Conservation (phyloP, 2,888 invertebrate species). For the Strigamia maritima region DNA sequence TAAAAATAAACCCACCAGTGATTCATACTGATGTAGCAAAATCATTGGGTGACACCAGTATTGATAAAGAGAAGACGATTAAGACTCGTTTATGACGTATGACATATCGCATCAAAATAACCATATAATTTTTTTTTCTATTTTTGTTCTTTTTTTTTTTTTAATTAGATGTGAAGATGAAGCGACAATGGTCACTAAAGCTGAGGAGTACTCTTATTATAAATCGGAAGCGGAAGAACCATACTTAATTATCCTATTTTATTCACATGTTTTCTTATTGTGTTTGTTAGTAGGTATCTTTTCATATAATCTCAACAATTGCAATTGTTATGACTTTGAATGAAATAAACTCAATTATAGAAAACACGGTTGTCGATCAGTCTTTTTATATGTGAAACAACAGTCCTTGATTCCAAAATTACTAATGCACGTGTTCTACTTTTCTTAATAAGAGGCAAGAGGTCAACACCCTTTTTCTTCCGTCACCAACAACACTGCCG, state of each 20-base stretch:
- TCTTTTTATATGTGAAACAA: not conserved
- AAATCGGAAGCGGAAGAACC: not conserved
- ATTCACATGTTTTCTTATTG: too few species aligned
- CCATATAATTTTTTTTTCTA: not conserved
- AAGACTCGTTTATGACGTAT: not conserved
- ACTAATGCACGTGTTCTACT: constrained; percentile 25
- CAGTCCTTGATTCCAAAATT: constrained; percentile 15
- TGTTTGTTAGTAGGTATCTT: too few species aligned
- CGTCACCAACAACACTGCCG: constrained; percentile 21
- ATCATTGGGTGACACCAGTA: not conserved
- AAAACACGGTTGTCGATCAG: not conserved
- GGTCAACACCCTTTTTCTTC: constrained; percentile 24
- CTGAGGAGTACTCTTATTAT: not conserved
- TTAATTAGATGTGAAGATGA: not conserved
- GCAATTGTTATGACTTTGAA: not conserved
- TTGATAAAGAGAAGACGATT: not conserved
- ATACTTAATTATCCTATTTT: too few species aligned
- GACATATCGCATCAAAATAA: not conserved
- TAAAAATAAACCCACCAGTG: not conserved
- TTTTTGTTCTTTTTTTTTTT: not conserved
- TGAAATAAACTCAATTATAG: too few species aligned
- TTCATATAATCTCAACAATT: too few species aligned
- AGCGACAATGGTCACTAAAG: not conserved
- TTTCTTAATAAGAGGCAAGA: constrained; percentile 13
- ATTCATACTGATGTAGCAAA: not conserved